phyloP scores from a whole-genome alignment of 1,140 invertebrate genomes.

The Portunus trituberculatus region DNA sequence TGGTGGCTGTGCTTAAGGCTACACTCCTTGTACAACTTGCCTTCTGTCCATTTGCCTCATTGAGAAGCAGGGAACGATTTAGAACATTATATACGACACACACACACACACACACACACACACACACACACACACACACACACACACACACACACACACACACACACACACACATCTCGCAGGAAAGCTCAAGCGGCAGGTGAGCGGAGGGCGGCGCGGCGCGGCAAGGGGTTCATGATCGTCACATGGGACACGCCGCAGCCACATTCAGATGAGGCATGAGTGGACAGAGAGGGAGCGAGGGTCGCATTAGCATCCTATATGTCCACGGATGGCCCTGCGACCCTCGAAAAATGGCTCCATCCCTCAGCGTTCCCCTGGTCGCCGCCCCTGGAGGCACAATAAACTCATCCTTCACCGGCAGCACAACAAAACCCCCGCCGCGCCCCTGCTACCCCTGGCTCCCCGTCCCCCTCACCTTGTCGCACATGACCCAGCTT shows the following conservation, averaged over 20 bases:
- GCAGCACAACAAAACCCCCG: constrained; percentile 7
- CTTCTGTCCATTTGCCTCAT: too few species aligned
- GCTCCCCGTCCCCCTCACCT: neutral
- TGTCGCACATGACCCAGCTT: neutral
- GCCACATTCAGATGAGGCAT: neutral
- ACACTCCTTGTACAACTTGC: too few species aligned
- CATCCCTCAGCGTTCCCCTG: neutral
- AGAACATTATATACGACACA: neutral
- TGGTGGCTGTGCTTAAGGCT: neutral
- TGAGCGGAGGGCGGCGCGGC: neutral
- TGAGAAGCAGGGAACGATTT: neutral
- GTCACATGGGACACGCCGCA: neutral
- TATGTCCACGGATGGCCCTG: neutral
- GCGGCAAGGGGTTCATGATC: neutral
- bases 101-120: constrained; percentile 42
- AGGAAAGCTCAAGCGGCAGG: neutral
- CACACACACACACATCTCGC: constrained; percentile 13
- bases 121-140: constrained; percentile 41
- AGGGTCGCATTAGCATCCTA: neutral
- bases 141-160: constrained; percentile 50
- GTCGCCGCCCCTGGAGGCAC: neutral
- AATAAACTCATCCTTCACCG: neutral
- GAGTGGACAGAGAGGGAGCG: neutral
- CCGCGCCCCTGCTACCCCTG: neutral
- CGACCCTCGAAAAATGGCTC: neutral